Percentiles rank a stretch among this genome's conserved stretches.
phyloP scores from a whole-genome alignment of 2,888 invertebrate genomes.

The Melinaea menophilus region DNA sequence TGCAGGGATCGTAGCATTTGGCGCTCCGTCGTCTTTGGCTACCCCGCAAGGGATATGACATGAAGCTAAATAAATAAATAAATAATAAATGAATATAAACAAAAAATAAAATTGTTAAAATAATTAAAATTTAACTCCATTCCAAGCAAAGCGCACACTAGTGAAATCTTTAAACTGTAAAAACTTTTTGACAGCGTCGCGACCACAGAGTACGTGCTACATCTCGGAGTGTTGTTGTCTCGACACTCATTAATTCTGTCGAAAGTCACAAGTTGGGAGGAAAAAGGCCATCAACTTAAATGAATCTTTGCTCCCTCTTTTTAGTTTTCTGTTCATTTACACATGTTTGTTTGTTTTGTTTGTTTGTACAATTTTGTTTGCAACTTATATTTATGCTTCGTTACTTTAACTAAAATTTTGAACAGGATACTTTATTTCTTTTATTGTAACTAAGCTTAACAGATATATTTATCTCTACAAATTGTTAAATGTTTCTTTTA shows the following conservation, averaged over 20 bases:
- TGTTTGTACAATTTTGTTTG: too few relatives aligned
- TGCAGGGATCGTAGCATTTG: too few relatives aligned
- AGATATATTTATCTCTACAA: too few relatives aligned
- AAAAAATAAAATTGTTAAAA: not conserved
- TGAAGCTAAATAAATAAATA: too few relatives aligned
- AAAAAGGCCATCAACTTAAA: conserved; percentile 23
- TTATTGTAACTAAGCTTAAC: too few relatives aligned
- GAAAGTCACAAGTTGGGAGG: conserved; percentile 21
- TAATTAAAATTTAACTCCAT: not conserved
- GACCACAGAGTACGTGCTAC: conserved; percentile 22
- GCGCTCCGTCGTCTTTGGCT: too few relatives aligned
- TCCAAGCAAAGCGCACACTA: not conserved
- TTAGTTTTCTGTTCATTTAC: not conserved
- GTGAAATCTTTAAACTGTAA: not conserved
- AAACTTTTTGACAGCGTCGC: conserved; percentile 3
- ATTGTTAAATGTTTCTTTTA: too few relatives aligned
- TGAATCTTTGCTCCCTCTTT: conserved; percentile 1
- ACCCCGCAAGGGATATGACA: too few relatives aligned
- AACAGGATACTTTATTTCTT: too few relatives aligned
- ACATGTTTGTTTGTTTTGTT: not conserved
- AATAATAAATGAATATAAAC: too few relatives aligned
- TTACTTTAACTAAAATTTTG: too few relatives aligned
- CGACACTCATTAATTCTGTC: conserved; percentile 31
- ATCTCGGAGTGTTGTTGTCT: conserved; percentile 27
- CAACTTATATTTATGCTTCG: too few relatives aligned